Conservation (phyloP, 2,797 vertebrate species). For the Hozukius guyotensis region DNA sequence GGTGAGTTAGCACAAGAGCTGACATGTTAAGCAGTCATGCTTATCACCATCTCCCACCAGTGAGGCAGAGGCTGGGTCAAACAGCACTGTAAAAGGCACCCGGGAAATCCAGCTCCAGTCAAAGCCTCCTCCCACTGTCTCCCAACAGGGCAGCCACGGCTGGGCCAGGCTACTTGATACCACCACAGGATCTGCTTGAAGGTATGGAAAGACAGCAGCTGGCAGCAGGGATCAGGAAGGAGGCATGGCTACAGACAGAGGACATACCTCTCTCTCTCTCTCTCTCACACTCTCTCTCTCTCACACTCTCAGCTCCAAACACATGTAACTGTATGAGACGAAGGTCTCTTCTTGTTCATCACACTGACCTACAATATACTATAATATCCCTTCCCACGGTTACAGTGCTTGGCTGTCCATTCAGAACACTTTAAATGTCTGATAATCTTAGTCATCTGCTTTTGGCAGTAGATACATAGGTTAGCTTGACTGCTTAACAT, state of each 20-base stretch:
- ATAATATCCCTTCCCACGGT: background rate
- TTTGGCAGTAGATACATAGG: background rate
- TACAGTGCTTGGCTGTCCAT: background rate
- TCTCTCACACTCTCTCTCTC: too few relatives aligned
- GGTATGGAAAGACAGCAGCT: constrained; percentile 73
- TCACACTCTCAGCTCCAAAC: constrained; percentile 8
- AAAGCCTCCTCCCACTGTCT: constrained; percentile 55
- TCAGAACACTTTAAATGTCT: background rate
- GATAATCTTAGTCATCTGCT: background rate
- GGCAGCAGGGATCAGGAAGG: constrained; percentile 71
- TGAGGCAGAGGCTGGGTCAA: constrained; percentile 40
- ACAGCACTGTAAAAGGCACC: constrained; percentile 42
- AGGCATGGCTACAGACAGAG: constrained; percentile 62
- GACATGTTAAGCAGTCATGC: constrained; percentile 35
- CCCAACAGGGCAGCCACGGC: constrained; percentile 47
- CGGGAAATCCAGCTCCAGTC: constrained; percentile 60
- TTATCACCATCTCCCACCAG: constrained; percentile 48
- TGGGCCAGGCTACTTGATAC: constrained; percentile 71
- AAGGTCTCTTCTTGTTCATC: constrained; percentile 1
- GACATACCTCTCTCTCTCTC: constrained; percentile 52
- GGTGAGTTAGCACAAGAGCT: constrained; percentile 38
- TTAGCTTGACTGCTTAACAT: background rate
- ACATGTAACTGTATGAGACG: background rate
- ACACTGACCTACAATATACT: constrained; percentile 13
- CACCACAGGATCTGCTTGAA: constrained; percentile 65